Base-by-base conservation (phyloP, 2,888 invertebrate genomes). In the Ochlodes sylvanus region DNA sequence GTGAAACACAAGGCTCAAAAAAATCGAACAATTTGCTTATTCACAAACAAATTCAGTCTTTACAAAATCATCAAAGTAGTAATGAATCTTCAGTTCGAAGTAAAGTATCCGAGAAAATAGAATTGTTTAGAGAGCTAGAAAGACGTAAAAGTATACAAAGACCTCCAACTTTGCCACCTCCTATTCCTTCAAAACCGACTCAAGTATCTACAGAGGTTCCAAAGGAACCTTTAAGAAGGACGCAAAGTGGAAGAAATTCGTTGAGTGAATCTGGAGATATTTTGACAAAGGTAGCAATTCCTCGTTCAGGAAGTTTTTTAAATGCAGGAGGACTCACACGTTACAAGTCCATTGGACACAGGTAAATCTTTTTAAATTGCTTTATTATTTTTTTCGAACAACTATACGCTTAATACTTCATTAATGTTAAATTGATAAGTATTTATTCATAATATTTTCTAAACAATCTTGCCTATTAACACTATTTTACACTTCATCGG, bases 201-300 rank as follows among this genome's bases (percentile, higher is more conserved):
- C 86, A 86, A 69, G 75, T 82, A 15, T 78, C 82, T 15, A 77
- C 80, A 21, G 87, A 86, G 41, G 79, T 76, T 41, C 81, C 86
- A 0, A 89, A 89, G 71, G 90, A 90, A 69, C 89, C 93, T 44
- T 76, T 94, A 70, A 81, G 92, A 72, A 83, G 94, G 76, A 92
- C 86, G 73, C 93, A 93, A 73, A 94, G 93, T 72, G 88, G 90
- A 41, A 84, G 93, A 72, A 90, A 93, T 70, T 92, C 93, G 41
- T 77, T 92, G 32, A 92, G 85, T 67, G 95, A 96, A 72, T 94
- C 95, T 66, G 97, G 97, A 7, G 97, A 98, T 84, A 96, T 97
- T 76, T 88, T 97, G 77, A 98, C 98, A 0, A 96, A 97, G 86
- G 97, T 98, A 54, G 97, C 97, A 50, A 96, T 98, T 78, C 98